These are phyloP conservation scores for Enteromius fasciolatus DNA, from an alignment of 2,797 vertebrate genomes.

Conservation along the genomic window DNA sequence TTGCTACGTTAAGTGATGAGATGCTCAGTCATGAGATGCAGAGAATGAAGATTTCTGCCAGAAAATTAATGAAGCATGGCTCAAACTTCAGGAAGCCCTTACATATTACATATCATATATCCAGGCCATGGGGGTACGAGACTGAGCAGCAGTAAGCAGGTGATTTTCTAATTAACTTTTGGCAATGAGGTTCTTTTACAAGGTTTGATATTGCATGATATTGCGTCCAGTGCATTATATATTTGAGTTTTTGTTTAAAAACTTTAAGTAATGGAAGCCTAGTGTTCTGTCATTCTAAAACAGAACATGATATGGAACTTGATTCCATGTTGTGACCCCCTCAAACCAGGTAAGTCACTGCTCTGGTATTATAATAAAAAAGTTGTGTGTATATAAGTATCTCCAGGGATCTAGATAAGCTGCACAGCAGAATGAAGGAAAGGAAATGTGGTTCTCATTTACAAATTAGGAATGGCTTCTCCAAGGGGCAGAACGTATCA, in stretches of 20 bases:
- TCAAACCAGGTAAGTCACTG: slow-evolving; percentile 12
- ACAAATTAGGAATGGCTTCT: slow-evolving; percentile 68
- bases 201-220: neutral
- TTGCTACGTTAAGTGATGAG: neutral
- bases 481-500: slow-evolving; percentile 63
- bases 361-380: slow-evolving; percentile 26
- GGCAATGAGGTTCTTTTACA: neutral
- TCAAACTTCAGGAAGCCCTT: slow-evolving; percentile 6
- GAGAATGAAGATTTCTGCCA: slow-evolving; percentile 18
- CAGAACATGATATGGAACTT: neutral
- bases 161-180: slow-evolving; percentile 10
- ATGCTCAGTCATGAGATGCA: slow-evolving; percentile 2
- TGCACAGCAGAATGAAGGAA: slow-evolving; percentile 58
- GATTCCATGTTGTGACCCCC: slow-evolving; percentile 8
- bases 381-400: slow-evolving; percentile 16
- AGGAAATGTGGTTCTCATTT: slow-evolving; percentile 74
- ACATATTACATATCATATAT: neutral
- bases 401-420: slow-evolving; percentile 22
- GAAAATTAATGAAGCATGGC: slow-evolving; percentile 18
- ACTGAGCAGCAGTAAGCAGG: neutral
- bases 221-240: neutral
- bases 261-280: neutral
- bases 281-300: neutral
- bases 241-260: slow-evolving; percentile 9
- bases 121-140: neutral